phyloP scores from a whole-genome alignment of 2,113 vertebrate genomes.

The Megalops atlanticus region DNA sequence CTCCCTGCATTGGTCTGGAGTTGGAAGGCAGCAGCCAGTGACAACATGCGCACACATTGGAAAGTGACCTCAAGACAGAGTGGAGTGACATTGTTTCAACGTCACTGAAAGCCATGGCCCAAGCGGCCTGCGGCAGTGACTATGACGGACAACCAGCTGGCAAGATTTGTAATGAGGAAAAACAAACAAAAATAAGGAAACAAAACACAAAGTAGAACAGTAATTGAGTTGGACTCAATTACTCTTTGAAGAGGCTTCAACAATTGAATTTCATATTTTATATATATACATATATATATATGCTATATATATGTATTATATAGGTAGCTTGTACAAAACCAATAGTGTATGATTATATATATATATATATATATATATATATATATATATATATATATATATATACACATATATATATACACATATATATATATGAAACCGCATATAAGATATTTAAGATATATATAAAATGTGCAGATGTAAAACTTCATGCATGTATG shows the following conservation, averaged over 20 bases:
- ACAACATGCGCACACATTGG: background rate
- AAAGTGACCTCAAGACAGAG: background rate
- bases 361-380: too few relatives aligned
- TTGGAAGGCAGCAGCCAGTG: background rate
- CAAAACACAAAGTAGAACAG: background rate
- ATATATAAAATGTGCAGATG: background rate
- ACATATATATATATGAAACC: background rate
- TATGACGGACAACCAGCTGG: slow-evolving; percentile 19
- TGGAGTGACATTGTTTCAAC: background rate
- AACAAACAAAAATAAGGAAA: background rate
- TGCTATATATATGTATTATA: too few relatives aligned
- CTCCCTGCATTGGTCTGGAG: background rate
- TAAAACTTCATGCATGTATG: slow-evolving; percentile 7
- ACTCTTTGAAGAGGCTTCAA: slow-evolving; percentile 4
- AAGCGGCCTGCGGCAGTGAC: background rate
- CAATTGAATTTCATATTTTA: background rate
- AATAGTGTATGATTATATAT: background rate
- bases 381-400: too few relatives aligned
- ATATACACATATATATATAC: too few relatives aligned
- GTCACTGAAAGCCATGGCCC: slow-evolving; percentile 14
- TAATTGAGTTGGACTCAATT: slow-evolving; percentile 28
- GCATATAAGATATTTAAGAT: background rate
- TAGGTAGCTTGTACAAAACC: slow-evolving; percentile 10
- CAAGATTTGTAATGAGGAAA: slow-evolving; percentile 23
- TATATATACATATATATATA: slow-evolving; percentile 15